These are phyloP conservation scores for Potorous gilbertii DNA, from an alignment of 2,797 vertebrate species.

Conservation along the genomic window DNA sequence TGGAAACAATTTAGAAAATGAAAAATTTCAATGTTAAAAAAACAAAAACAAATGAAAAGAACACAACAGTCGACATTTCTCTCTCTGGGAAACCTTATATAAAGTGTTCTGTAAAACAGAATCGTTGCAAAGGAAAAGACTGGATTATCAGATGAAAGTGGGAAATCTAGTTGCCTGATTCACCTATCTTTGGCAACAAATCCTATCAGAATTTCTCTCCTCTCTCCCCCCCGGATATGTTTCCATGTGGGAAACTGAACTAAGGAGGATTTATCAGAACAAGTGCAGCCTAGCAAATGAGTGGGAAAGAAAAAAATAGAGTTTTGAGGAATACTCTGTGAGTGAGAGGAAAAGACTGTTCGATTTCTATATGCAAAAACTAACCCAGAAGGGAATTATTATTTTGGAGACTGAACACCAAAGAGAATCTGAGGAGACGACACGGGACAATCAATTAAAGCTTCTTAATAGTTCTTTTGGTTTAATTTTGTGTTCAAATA, in stretches of 20 bases:
- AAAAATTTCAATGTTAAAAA: background rate
- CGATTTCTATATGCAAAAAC: background rate
- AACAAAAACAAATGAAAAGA: background rate
- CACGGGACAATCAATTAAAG: background rate
- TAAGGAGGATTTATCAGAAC: background rate
- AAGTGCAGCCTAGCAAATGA: background rate
- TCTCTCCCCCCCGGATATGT: background rate
- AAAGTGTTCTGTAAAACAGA: constrained; percentile 57
- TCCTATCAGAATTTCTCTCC: background rate
- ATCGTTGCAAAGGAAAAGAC: constrained; percentile 15
- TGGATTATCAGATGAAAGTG: constrained; percentile 27
- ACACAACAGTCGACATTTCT: background rate
- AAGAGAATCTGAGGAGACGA: background rate
- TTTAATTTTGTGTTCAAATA: background rate
- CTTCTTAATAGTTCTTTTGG: background rate
- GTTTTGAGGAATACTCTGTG: background rate
- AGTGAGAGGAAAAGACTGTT: background rate
- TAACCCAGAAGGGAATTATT: background rate
- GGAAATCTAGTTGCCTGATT: background rate
- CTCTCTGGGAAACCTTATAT: background rate
- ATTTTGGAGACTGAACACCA: background rate
- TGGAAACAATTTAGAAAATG: background rate
- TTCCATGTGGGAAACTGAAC: constrained; percentile 13
- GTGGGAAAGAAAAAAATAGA: background rate
- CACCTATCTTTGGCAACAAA: constrained; percentile 8